Conservation (phyloP, 2,888 invertebrate species). For the Podabrus alpinus region DNA sequence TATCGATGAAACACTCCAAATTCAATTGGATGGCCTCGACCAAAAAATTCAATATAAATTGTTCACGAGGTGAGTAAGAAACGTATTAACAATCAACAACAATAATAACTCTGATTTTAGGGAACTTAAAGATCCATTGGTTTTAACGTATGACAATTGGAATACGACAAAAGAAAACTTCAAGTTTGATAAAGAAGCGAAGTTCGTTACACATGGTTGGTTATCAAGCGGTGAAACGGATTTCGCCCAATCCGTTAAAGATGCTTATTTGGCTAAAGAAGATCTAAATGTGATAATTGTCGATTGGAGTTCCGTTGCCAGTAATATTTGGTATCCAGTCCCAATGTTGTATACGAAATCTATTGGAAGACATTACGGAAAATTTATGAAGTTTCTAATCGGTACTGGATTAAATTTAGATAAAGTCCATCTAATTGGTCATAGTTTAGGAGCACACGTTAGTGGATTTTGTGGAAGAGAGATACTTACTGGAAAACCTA, state of each 20-base stretch:
- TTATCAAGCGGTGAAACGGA: conserved; percentile 52
- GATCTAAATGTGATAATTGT: conserved; percentile 58
- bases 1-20: no score
- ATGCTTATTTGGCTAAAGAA: conserved; percentile 53
- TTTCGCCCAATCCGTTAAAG: conserved; percentile 57
- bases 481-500: conserved; percentile 32
- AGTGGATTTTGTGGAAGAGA: conserved; percentile 52
- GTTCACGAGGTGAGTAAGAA: no score
- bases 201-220: conserved; percentile 62
- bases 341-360: conserved; percentile 52
- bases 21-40: no score
- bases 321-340: conserved; percentile 45
- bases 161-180: not conserved
- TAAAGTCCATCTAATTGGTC: conserved; percentile 62
- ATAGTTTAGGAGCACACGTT: conserved; percentile 64
- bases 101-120: not conserved
- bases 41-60: no score
- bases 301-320: conserved; percentile 44
- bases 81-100: no score
- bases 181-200: conserved; percentile 43
- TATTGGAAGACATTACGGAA: conserved; percentile 59
- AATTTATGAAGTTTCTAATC: conserved; percentile 54
- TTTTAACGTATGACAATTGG: not conserved
- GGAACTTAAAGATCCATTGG: not conserved
- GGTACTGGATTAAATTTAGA: conserved; percentile 46